Base-by-base conservation (phyloP, 2,797 vertebrate genomes). In the Fistularia tabacaria region DNA sequence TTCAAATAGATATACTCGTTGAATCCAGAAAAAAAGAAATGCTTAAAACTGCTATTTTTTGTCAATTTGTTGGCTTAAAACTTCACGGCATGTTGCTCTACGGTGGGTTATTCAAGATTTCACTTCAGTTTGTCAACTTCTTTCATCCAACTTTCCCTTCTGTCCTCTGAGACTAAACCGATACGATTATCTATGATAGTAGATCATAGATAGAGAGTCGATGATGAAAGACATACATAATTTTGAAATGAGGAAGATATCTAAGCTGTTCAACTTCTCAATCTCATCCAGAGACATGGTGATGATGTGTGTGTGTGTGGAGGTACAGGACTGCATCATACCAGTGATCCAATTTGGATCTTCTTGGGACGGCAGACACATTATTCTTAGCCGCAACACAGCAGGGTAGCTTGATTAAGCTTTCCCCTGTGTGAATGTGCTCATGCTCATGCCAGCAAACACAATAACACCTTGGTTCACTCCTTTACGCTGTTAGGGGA, bases 341-440 rank as follows among this genome's bases (percentile, higher is more conserved):
- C 25, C 25, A 25, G 25, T 25, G 25, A 57, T 76, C 70, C 66
- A 72, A 66, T 74, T 75, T 10, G 77, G 25, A 25, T 82, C 84
- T 85, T 80, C 77, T 78, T 78, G 80, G 80, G 71, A 77, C 80
- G 76, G 82, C 70, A 64, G 75, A 85, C 63, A 71, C 66, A 81
- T 87, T 87, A 89, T 84, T 66, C 76, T 59, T 55, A 83, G 80
- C 73, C 39, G 77, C 11, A 79, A 77, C 84, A 58, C 86, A 83
- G 81, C 82, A 54, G 84, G 88, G 57, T 71, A 72, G 79, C 66
- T 64, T 67, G 59, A 66, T 78, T 88, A 91, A 90, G 85, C 83
- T 79, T 79, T 61, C 70, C 54, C 44, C 49, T 48, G 57, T 54
- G 59, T 54, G 51, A 36, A 56, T 48, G 57, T 48, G 70, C 14